Base-by-base conservation (phyloP, 2,113 vertebrate species). In the Xyrauchen texanus region DNA sequence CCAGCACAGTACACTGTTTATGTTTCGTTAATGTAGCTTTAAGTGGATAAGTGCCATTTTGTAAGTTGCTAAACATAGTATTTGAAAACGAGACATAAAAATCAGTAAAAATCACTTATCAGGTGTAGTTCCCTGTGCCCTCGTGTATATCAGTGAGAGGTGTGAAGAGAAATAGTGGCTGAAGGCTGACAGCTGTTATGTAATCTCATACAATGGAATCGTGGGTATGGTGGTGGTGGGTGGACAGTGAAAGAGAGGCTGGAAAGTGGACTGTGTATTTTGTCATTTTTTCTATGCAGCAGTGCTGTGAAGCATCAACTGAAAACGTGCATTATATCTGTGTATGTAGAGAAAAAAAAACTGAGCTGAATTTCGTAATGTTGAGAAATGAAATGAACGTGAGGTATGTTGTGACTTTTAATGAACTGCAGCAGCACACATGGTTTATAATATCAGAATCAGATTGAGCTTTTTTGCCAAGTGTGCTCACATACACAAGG, bases 101-200 rank as follows among this genome's bases (percentile, higher is more conserved):
- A 47, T 49, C 6, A 12, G 15, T 34, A 34, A 34, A 34, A 34
- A 34, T 34, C 21, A 34, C 21, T 34, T 34, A 34, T 34, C 21
- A 34, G 21, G 21, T 34, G 21, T 34, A 34, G 21, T 34, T 34
- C 21, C 73, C 53, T 65, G 16, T 15, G 46, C 16, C 13, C 8
- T 53, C 44, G 21, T 53, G 76, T 42, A 60, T 21, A 55, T 52
- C 47, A 73, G 21, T 34, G 21, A 73, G 73, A 63, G 68, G 65
- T 61, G 68, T 76, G 58, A 46, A 68, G 69, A 68, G 21, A 34
- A 34, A 34, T 3, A 51, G 57, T 60, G 79, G 65, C 45, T 52
- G 64, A 78, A 75, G 71, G 80, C 79, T 58, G 42, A 68, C 15
- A 76, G 68, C 63, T 64, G 52, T 85, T 83, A 80, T 80, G 79